These are phyloP conservation scores for Falco cherrug DNA, from an alignment of 2,797 vertebrate species.

Conservation along the genomic window DNA sequence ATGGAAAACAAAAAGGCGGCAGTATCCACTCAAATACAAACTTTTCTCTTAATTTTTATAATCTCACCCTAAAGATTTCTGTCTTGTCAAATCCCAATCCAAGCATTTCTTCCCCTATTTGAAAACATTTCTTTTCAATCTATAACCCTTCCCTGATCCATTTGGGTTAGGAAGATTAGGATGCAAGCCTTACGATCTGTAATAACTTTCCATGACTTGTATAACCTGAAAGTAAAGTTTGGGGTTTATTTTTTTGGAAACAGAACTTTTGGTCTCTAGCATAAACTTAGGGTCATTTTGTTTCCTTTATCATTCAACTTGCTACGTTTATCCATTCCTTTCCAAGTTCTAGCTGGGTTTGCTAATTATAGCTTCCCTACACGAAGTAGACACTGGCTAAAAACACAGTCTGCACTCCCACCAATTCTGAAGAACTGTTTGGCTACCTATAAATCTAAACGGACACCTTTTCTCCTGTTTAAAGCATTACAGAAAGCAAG, in stretches of 20 bases:
- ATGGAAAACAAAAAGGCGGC: not conserved
- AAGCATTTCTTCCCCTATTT: not conserved
- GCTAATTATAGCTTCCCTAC: not conserved
- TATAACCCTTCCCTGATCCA: not conserved
- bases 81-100: not conserved
- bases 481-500: not conserved
- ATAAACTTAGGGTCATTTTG: not conserved
- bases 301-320: not conserved
- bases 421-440: not conserved
- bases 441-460: not conserved
- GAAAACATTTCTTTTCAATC: not conserved
- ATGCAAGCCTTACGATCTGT: not conserved
- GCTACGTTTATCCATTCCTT: not conserved
- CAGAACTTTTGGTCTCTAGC: not conserved
- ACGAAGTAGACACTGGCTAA: not conserved
- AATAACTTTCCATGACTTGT: not conserved
- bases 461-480: not conserved
- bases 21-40: not conserved
- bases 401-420: not conserved
- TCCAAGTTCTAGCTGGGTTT: not conserved
- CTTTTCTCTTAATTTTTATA: not conserved
- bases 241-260: not conserved
- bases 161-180: not conserved
- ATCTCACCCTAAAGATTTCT: not conserved
- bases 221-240: not conserved